Conservation (phyloP, 2,797 vertebrate species). For the Cheirogaleus major region DNA sequence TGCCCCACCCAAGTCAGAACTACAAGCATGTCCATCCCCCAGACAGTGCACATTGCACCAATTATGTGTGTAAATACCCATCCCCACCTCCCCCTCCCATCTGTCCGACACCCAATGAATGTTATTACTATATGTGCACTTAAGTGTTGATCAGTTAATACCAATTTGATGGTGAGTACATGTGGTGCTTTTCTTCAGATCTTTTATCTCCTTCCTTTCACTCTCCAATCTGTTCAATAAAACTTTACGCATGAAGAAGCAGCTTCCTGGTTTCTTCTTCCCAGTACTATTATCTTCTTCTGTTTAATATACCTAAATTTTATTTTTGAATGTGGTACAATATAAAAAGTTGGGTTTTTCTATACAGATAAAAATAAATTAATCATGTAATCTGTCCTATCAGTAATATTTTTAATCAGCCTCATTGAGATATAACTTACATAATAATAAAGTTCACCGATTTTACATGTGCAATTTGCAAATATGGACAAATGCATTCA, state of each 20-base stretch:
- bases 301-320: neutral
- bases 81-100: too few relatives aligned
- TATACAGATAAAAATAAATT: neutral
- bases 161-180: too few relatives aligned
- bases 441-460: neutral
- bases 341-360: neutral
- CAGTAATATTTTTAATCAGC: neutral
- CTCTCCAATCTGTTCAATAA: neutral
- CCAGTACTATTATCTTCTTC: neutral
- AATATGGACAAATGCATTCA: neutral
- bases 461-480: neutral
- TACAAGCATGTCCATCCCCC: too few relatives aligned
- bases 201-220: neutral
- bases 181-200: neutral
- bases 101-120: too few relatives aligned
- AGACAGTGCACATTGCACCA: too few relatives aligned
- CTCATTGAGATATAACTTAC: neutral
- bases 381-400: neutral
- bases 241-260: neutral
- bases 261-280: neutral
- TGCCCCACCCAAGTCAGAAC: too few relatives aligned
- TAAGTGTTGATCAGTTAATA: too few relatives aligned
- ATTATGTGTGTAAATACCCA: too few relatives aligned
- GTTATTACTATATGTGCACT: too few relatives aligned
- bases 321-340: neutral